A percentile compares a stretch with the other conserved stretches of the same genome.
phyloP scores from a whole-genome alignment of 2,113 vertebrate genomes.

The Phylloscopus whistleri region DNA sequence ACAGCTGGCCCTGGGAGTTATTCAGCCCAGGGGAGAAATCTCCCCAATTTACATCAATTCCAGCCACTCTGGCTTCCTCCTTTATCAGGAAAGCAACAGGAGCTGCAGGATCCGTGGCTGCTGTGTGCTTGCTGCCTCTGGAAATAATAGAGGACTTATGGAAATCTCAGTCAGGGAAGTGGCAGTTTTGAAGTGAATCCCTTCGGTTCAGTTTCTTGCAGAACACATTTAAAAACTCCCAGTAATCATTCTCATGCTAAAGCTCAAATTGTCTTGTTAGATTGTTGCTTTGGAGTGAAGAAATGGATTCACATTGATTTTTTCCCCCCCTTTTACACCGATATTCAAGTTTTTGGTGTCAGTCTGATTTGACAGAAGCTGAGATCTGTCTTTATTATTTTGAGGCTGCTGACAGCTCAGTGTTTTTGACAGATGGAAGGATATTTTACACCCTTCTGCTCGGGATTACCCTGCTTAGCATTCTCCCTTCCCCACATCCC shows the following conservation, averaged over 20 bases:
- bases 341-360: conserved; percentile 17
- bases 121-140: not conserved
- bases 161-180: not conserved
- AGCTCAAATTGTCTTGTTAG: not conserved
- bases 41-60: not conserved
- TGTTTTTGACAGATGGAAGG: not conserved
- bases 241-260: not conserved
- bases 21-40: not conserved
- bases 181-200: not conserved
- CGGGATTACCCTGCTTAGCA: not conserved
- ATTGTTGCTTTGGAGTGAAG: not conserved
- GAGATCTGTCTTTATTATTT: conserved; percentile 18
- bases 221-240: not conserved
- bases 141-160: not conserved
- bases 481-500: not conserved
- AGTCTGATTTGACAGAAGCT: conserved; percentile 12
- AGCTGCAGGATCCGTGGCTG: not conserved
- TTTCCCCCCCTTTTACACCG: not conserved
- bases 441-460: not conserved
- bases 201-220: not conserved
- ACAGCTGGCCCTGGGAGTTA: not conserved
- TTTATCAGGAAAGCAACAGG: not conserved
- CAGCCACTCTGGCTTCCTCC: not conserved
- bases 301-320: not conserved
- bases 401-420: not conserved